Conservation (phyloP, 1,140 invertebrate species). For the Zaprionus gabonicus region DNA sequence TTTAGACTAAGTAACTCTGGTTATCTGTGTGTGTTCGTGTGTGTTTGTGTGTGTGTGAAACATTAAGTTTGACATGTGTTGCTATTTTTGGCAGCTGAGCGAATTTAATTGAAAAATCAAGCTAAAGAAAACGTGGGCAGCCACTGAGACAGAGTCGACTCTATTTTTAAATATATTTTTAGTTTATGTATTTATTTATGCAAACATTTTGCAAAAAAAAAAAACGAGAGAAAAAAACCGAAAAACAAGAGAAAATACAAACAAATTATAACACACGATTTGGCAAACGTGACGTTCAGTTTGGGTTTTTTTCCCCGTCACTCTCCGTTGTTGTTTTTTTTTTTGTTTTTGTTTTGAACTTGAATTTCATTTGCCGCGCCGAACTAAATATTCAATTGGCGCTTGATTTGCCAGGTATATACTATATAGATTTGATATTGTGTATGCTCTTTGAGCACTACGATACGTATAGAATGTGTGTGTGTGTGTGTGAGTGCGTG, state of each 20-base stretch:
- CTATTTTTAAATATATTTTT: conserved; percentile 55
- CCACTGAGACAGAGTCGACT: not conserved
- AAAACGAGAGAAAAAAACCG: conserved; percentile 14
- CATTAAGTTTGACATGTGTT: conserved; percentile 40
- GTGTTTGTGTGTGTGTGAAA: conserved; percentile 13
- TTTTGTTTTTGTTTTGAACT: conserved; percentile 55
- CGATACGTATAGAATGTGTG: not conserved
- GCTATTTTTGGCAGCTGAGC: conserved; percentile 69
- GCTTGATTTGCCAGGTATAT: conserved; percentile 11
- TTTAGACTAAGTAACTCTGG: conserved; percentile 41
- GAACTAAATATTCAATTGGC: conserved; percentile 33
- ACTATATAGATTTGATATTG: not conserved
- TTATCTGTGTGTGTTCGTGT: conserved; percentile 32
- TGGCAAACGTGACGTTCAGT: conserved; percentile 69
- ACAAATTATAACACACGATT: conserved; percentile 61
- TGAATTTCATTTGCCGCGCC: conserved; percentile 64
- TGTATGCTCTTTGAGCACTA: not conserved
- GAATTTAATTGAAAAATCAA: conserved; percentile 51
- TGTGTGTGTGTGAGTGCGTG: conserved; percentile 20
- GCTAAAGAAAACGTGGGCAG: conserved; percentile 68
- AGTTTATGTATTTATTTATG: conserved; percentile 66
- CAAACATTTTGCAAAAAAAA: conserved; percentile 53
- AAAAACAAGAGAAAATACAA: conserved; percentile 28
- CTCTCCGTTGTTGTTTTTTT: conserved; percentile 18
- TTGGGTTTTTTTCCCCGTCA: conserved; percentile 38